These are phyloP conservation scores for Anabas testudineus DNA, from an alignment of 2,797 vertebrate species.

Conservation along the genomic window DNA sequence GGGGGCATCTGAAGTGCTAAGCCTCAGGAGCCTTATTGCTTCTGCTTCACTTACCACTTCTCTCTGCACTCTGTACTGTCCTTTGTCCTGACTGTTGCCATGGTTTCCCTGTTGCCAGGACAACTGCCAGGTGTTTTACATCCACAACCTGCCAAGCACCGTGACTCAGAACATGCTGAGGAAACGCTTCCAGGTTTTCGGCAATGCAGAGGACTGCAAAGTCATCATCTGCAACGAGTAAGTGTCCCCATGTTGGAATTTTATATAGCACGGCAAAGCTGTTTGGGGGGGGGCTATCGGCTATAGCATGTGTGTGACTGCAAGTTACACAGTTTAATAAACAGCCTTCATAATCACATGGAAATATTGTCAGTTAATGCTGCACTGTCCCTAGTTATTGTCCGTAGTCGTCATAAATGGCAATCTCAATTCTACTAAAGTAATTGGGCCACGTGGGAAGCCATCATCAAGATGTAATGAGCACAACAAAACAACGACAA, in stretches of 20 bases:
- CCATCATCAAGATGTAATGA: not conserved
- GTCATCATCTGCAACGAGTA: constrained; percentile 92
- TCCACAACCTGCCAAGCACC: constrained; percentile 93
- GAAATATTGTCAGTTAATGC: not conserved
- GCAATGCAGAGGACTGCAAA: constrained; percentile 94
- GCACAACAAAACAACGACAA: not conserved
- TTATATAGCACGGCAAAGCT: not conserved
- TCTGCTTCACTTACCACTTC: constrained; percentile 40
- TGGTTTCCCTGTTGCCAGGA: constrained; percentile 87
- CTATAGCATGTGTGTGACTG: too few relatives aligned
- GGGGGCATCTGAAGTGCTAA: not conserved
- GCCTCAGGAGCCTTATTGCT: constrained; percentile 7
- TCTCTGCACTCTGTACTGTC: constrained; percentile 47
- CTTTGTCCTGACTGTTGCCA: constrained; percentile 75
- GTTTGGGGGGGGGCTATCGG: not conserved
- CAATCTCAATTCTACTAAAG: not conserved
- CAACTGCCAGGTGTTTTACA: constrained; percentile 95
- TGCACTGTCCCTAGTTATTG: too few relatives aligned
- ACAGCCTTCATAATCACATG: not conserved
- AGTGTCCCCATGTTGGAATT: constrained; percentile 43
- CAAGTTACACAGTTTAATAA: not conserved
- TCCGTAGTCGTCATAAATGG: constrained; percentile 4
- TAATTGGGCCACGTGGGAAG: not conserved
- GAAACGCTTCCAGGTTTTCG: constrained; percentile 95
- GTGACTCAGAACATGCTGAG: constrained; percentile 95